phyloP scores from a whole-genome alignment of 2,113 vertebrate species.

The Entomyzon cyanotis region DNA sequence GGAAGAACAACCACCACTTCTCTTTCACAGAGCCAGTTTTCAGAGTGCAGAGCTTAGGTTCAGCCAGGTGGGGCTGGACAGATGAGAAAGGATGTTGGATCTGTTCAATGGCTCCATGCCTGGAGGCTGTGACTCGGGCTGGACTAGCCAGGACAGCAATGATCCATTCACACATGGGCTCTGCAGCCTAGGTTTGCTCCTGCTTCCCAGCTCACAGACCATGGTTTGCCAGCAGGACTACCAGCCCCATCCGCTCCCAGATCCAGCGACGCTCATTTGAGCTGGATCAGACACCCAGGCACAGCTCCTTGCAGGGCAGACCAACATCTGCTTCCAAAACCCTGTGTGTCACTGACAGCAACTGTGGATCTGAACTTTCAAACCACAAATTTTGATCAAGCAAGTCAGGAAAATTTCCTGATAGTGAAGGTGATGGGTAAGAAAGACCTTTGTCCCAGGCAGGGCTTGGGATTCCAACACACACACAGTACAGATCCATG shows the following conservation, averaged over 20 bases:
- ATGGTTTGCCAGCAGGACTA: not conserved
- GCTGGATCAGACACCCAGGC: rapidly evolving
- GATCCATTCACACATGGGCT: rapidly evolving
- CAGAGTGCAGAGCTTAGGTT: not conserved
- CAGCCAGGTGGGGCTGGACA: not conserved
- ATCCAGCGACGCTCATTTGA: not conserved
- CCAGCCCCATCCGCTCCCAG: not conserved
- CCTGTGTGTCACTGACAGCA: not conserved
- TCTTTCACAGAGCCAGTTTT: not conserved
- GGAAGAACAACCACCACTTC: not conserved
- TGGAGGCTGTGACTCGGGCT: not conserved
- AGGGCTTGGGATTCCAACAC: not conserved
- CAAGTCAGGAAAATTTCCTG: not conserved
- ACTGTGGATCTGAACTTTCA: not conserved
- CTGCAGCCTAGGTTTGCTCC: not conserved
- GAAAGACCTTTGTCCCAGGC: not conserved
- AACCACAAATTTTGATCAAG: not conserved
- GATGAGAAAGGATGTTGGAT: not conserved
- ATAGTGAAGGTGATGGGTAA: not conserved
- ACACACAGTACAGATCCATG: not conserved
- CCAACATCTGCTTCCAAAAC: not conserved
- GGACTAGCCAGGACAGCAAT: not conserved
- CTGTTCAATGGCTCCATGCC: not conserved
- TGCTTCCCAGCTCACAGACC: not conserved
- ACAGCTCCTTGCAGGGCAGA: not conserved